Evolutionary conservation across 2,888 invertebrate genomes (phyloP), one percentile per base, ranked within the genome.

Genomic region (Protonemura montana): DNA sequence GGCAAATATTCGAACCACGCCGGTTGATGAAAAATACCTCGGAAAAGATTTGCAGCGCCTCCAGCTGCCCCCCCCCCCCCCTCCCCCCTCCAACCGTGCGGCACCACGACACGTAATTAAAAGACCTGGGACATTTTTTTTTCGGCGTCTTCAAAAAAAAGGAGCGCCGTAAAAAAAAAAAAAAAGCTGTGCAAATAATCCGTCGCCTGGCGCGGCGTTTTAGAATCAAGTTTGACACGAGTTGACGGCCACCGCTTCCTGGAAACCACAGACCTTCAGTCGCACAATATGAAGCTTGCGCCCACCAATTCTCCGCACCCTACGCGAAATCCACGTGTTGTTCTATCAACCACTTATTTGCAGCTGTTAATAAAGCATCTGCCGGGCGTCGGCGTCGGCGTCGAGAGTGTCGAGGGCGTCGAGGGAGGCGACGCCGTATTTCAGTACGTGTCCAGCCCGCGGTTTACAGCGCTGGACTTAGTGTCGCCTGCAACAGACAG

Each of bases 21-120:
- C 28, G 30, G 59, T 84, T 84, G 76, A 84, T 84, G 84, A 84
- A 84, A 84, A 84, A 82, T 82, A 82, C 82, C 82, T 41, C 78
- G 27, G 27, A 81, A 81, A 28, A 81, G 5, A 6, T 81, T 30
- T 16, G 7, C 5, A 0, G 0, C 10, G 81, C 30, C 30, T 6
- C 59, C 59, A 13, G 59, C 59, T 3, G 21, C 21, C 21, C 59
- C 59, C 21, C 21, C 59, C 16, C 21, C 59, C 16, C 78, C 59
- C 21, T 13, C 59, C 16, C 21, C 59, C 16, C 78, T 13, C 26
- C 78, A 10, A 0, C 7, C 78, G 28, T 27, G 78, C 26, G 78
- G 28, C 78, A 0, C 78, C n/a, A 27, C 5, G 78, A 78, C n/a
- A n/a, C n/a, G n/a, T 78, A 78, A 78, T 78, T 78, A 78, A 78